A percentile compares a stretch with the other conserved stretches of the same genome.
phyloP scores from a whole-genome alignment of 2,113 vertebrate species.

The Mungos mungo region DNA sequence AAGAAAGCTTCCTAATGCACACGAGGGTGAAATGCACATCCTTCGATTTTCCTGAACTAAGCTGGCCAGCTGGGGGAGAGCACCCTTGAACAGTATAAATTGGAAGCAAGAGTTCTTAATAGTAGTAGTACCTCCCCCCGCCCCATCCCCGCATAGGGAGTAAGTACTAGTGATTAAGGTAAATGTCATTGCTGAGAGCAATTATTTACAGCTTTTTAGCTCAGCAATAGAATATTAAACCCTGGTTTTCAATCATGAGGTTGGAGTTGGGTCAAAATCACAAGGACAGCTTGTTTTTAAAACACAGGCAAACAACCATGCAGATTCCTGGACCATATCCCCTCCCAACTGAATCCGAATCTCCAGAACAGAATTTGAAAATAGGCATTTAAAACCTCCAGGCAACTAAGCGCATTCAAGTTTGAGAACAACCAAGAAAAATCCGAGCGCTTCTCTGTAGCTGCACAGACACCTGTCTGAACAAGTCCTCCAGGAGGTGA shows the following conservation, averaged over 20 bases:
- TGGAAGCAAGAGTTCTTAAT: neutral
- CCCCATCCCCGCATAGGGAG: no score
- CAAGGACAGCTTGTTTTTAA: neutral
- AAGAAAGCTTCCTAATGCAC: neutral
- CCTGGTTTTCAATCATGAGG: neutral
- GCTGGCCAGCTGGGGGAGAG: neutral
- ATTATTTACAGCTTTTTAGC: neutral
- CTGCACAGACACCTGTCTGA: neutral
- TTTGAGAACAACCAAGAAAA: neutral
- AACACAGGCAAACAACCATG: neutral
- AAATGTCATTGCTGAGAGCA: neutral
- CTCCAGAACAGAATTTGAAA: neutral
- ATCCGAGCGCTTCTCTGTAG: neutral
- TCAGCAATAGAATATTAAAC: neutral
- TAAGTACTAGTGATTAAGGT: neutral
- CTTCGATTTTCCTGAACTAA: neutral
- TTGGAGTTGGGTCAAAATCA: neutral
- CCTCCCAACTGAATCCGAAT: neutral
- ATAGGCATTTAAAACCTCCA: neutral
- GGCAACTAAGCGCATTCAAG: neutral
- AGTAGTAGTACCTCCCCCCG: neutral
- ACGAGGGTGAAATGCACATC: neutral
- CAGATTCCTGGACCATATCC: neutral
- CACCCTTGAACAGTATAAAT: neutral
- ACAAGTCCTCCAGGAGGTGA: neutral